Evolutionary conservation across 2,113 vertebrate species (phyloP).

Genomic region (Cottus gobio): DNA sequence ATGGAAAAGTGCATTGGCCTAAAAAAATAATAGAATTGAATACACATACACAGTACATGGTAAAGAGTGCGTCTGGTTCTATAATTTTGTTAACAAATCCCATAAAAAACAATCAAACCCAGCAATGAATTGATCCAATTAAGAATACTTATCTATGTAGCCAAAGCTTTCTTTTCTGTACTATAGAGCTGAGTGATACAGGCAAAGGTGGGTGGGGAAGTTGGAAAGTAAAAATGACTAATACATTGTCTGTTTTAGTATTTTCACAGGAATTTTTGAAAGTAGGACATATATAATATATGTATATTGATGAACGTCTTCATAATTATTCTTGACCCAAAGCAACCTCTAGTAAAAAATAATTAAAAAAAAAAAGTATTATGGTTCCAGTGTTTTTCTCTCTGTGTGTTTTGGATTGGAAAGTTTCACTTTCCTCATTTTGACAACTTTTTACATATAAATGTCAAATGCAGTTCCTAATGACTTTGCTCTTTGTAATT

Average conservation of each 20-base stretch:
- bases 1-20: neutral
- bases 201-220: neutral
- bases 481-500: neutral
- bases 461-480: neutral
- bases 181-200: neutral
- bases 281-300: neutral
- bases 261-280: neutral
- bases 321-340: conserved; percentile 1
- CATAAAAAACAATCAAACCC: neutral
- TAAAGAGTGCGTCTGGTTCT: neutral
- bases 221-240: neutral
- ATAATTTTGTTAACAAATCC: neutral
- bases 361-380: neutral
- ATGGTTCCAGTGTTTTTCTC: neutral
- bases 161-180: neutral
- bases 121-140: neutral
- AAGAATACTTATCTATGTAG: neutral
- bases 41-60: neutral
- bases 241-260: neutral
- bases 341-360: neutral
- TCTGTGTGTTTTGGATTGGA: neutral
- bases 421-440: neutral
- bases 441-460: neutral
- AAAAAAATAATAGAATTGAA: neutral
- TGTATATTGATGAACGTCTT: neutral